A percentile compares a stretch with the other conserved stretches of the same genome.
Conservation (phyloP, 1,140 invertebrate species). For the Drosophila melanica region DNA sequence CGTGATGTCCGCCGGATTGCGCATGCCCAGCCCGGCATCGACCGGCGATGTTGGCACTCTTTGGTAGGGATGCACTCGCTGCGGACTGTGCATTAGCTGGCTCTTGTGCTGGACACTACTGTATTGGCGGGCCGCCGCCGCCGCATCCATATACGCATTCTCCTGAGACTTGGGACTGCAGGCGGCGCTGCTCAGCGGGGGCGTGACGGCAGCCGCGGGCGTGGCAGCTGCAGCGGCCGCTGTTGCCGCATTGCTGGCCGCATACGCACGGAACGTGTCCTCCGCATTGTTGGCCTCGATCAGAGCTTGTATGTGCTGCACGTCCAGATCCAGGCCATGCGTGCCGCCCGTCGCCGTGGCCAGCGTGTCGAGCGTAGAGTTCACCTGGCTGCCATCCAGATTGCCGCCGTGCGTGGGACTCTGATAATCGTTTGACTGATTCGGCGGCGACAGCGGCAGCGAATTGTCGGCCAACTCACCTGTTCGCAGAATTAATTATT, state of each 20-base stretch:
- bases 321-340: conserved; percentile 62
- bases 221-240: conserved; percentile 31
- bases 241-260: conserved; percentile 32
- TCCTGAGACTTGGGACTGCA: conserved; percentile 69
- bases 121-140: conserved; percentile 49
- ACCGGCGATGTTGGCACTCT: conserved; percentile 57
- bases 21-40: conserved; percentile 52
- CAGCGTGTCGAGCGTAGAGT: conserved; percentile 66
- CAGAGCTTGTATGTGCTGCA: conserved; percentile 73
- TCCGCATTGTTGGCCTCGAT: conserved; percentile 71
- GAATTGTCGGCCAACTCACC: conserved; percentile 81
- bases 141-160: conserved; percentile 35
- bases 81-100: conserved; percentile 65
- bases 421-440: conserved; percentile 74
- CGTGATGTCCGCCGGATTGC: conserved; percentile 80
- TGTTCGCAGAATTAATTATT: neutral
- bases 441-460: conserved; percentile 73
- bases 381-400: conserved; percentile 71
- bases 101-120: conserved; percentile 48
- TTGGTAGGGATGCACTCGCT: conserved; percentile 82
- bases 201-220: conserved; percentile 60
- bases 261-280: conserved; percentile 64
- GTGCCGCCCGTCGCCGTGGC: conserved; percentile 31
- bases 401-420: conserved; percentile 68
- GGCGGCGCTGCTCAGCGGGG: conserved; percentile 55